Evolutionary conservation across 1,140 invertebrate species (phyloP).

Genomic region (Anadara kagoshimensis): DNA sequence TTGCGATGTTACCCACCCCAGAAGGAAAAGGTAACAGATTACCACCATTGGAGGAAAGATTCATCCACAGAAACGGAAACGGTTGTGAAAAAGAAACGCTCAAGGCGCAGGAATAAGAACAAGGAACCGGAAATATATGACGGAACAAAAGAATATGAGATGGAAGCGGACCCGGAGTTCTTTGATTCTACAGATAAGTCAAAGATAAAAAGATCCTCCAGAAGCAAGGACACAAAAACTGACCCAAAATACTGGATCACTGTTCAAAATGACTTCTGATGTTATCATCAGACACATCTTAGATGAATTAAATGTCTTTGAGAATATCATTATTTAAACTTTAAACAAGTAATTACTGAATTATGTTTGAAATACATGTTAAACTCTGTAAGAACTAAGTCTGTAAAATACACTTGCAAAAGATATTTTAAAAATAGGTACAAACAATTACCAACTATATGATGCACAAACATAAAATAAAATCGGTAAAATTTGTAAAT

Average conservation of each 20-base stretch:
- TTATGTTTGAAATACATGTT: no score
- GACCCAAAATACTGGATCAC: constrained; percentile 45
- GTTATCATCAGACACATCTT: no score
- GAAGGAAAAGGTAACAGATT: constrained; percentile 20
- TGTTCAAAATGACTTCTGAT: constrained; percentile 33
- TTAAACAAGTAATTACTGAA: no score
- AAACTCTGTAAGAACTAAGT: no score
- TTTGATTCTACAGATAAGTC: constrained; percentile 44
- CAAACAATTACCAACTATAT: no score
- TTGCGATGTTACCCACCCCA: constrained; percentile 5
- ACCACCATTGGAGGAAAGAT: constrained; percentile 20
- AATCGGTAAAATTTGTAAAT: no score
- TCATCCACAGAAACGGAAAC: constrained; percentile 23
- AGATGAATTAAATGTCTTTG: no score
- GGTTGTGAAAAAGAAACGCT: constrained; percentile 12
- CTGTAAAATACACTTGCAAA: no score
- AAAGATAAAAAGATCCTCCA: constrained; percentile 49
- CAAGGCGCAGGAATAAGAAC: constrained; percentile 35
- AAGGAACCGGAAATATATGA: constrained; percentile 54
- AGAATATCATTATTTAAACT: no score
- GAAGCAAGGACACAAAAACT: constrained; percentile 40
- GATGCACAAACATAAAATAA: no score
- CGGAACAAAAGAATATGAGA: constrained; percentile 50
- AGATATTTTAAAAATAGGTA: no score
- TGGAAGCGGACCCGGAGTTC: constrained; percentile 45